Percentiles rank a stretch among this genome's conserved stretches.
These are phyloP conservation scores for Hyposoter didymator DNA, from an alignment of 2,888 invertebrate species.

Conservation along the genomic window DNA sequence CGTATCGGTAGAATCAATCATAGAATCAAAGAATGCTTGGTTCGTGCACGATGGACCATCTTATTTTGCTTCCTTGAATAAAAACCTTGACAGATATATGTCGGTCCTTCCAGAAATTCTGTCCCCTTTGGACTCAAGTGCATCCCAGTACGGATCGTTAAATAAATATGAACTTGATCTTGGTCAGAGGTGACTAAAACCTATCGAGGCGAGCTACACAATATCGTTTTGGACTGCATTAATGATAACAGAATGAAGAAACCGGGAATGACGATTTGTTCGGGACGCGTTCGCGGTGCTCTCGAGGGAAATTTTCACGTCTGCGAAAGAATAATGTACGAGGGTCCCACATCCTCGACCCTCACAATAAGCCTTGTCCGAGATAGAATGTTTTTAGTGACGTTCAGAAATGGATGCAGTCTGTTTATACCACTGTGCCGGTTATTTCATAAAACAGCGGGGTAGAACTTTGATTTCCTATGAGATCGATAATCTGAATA, in stretches of 20 bases:
- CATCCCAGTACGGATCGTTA: not conserved
- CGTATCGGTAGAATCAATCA: constrained; percentile 21
- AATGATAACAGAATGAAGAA: constrained; percentile 46
- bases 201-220: constrained; percentile 34
- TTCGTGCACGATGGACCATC: constrained; percentile 12
- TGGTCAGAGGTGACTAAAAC: constrained; percentile 18
- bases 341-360: constrained; percentile 54
- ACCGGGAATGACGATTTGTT: constrained; percentile 61
- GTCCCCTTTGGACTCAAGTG: not conserved
- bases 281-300: constrained; percentile 36
- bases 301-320: constrained; percentile 65
- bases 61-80: constrained; percentile 17
- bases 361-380: constrained; percentile 17
- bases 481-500: constrained; percentile 60
- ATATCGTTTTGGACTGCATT: constrained; percentile 29
- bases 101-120: not conserved
- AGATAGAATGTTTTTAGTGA: constrained; percentile 30
- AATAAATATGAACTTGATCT: constrained; percentile 42
- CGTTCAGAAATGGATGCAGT: constrained; percentile 47
- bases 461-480: constrained; percentile 45
- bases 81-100: not conserved
- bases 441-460: constrained; percentile 53
- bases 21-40: too few species aligned
- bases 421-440: constrained; percentile 33
- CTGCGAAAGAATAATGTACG: constrained; percentile 64